These are phyloP conservation scores for Dysmachus trigonus DNA, from an alignment of 2,888 invertebrate species.

Conservation along the genomic window DNA sequence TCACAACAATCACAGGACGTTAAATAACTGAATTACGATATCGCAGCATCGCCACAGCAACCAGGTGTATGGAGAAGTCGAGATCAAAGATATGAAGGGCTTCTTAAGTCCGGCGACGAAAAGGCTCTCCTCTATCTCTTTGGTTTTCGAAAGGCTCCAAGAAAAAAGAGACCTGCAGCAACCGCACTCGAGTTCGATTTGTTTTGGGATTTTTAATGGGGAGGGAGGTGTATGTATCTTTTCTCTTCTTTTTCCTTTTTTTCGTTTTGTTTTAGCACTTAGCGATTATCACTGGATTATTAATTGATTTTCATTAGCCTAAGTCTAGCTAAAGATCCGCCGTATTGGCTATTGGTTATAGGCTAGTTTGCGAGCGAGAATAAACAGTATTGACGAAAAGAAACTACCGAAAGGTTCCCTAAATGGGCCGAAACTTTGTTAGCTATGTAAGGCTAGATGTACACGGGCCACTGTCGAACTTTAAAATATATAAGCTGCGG, in stretches of 20 bases:
- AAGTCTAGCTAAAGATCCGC: neutral
- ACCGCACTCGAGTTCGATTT: conserved; percentile 12
- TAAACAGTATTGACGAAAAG: neutral
- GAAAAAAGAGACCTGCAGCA: neutral
- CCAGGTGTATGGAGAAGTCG: neutral
- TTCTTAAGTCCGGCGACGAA: neutral
- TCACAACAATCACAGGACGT: conserved; percentile 31
- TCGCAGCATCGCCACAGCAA: neutral
- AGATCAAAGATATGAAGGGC: neutral
- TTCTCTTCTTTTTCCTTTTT: neutral
- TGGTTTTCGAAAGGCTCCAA: neutral
- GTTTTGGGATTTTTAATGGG: neutral
- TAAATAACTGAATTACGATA: neutral
- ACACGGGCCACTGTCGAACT: neutral
- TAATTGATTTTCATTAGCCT: neutral
- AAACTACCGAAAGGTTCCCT: neutral
- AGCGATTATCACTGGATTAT: neutral
- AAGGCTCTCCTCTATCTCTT: neutral
- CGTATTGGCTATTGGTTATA: neutral
- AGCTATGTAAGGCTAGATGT: neutral
- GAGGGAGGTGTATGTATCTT: neutral
- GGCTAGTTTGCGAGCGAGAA: neutral
- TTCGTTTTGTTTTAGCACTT: neutral
- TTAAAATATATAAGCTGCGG: neutral
- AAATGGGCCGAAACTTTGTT: neutral